Percentiles rank a stretch among this genome's conserved stretches.
phyloP scores from a whole-genome alignment of 2,797 vertebrate genomes.

The Sebastes taczanowskii region DNA sequence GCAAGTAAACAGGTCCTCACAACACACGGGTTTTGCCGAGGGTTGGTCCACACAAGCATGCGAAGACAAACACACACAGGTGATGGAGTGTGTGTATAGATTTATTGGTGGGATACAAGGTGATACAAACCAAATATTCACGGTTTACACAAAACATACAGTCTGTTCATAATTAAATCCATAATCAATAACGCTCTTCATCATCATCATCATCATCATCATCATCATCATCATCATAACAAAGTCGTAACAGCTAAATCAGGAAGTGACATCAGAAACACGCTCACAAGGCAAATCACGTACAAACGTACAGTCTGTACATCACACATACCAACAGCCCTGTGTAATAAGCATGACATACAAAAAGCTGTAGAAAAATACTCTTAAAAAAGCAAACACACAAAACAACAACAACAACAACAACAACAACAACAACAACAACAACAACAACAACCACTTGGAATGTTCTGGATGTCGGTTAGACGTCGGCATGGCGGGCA shows the following conservation, averaged over 20 bases:
- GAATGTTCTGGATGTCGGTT: conserved; percentile 79
- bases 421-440: conserved; percentile 48
- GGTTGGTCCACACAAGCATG: not conserved
- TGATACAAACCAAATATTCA: conserved; percentile 54
- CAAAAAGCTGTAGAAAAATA: conserved; percentile 91
- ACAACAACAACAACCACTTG: conserved; percentile 62
- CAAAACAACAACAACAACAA: conserved; percentile 73
- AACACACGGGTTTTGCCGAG: not conserved
- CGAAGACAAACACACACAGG: conserved; percentile 3
- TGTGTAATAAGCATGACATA: conserved; percentile 64
- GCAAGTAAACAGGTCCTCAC: no score
- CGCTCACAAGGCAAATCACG: conserved; percentile 4
- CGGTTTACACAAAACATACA: conserved; percentile 41
- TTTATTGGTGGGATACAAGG: conserved; percentile 49
- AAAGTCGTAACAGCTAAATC: conserved; percentile 13
- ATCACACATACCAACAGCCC: not conserved
- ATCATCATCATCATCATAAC: conserved; percentile 5
- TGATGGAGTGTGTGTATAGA: conserved; percentile 14
- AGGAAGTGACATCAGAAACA: conserved; percentile 40
- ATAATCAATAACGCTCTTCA: not conserved
- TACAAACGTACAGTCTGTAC: not conserved
- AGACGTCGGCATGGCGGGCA: conserved; percentile 2
- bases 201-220: conserved; percentile 8
- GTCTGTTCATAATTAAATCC: conserved; percentile 24
- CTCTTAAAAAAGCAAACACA: conserved; percentile 85